These are phyloP conservation scores for Sitobion miscanthi DNA, from an alignment of 1,140 invertebrate species.

Conservation along the genomic window DNA sequence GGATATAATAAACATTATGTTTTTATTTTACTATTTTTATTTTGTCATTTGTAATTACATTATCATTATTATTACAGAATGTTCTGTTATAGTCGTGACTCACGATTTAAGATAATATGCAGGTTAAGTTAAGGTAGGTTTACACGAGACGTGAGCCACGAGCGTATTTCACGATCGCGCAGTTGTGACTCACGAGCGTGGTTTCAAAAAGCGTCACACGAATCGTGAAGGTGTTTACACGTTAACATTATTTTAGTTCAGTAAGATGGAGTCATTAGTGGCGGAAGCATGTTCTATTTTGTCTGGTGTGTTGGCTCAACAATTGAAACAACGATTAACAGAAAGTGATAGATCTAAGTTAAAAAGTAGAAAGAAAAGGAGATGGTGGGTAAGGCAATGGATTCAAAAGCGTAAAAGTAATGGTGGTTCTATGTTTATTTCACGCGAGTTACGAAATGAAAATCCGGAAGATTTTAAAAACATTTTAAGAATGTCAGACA, in stretches of 20 bases:
- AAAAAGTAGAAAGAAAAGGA: neutral
- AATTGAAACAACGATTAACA: slow-evolving; percentile 21
- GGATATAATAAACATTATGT: no score
- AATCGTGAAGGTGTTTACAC: slow-evolving; percentile 43
- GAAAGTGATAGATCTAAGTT: slow-evolving; percentile 35
- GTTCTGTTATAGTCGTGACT: no score
- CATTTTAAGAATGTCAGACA: slow-evolving; percentile 41
- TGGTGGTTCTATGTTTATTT: slow-evolving; percentile 36
- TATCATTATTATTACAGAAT: no score
- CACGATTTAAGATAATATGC: no score
- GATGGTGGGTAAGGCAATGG: slow-evolving; percentile 43
- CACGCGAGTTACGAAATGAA: slow-evolving; percentile 27
- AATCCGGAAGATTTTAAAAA: slow-evolving; percentile 41
- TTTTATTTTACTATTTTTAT: no score
- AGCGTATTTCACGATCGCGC: neutral
- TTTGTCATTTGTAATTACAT: no score
- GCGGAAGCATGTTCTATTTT: slow-evolving; percentile 32
- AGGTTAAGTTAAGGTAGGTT: neutral
- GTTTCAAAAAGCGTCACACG: slow-evolving; percentile 20
- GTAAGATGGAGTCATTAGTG: slow-evolving; percentile 36
- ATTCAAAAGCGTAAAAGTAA: slow-evolving; percentile 29
- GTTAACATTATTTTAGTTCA: neutral
- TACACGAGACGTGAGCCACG: neutral
- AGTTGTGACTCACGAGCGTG: slow-evolving; percentile 23
- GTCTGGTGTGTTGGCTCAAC: slow-evolving; percentile 22